These are phyloP conservation scores for Choreutis nemorana DNA, from an alignment of 2,888 invertebrate species.

Conservation along the genomic window DNA sequence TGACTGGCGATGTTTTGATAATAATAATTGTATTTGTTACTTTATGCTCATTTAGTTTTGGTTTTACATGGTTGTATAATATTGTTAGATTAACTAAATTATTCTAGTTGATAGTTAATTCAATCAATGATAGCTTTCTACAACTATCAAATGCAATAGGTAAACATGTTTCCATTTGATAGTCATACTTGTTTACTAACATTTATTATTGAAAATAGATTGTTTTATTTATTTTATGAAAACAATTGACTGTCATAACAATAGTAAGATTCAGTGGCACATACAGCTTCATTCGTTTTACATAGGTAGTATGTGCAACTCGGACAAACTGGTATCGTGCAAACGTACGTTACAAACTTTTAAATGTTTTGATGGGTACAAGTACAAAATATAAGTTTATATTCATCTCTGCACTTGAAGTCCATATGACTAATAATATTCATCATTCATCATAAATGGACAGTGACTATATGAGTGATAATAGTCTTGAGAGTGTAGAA, in stretches of 20 bases:
- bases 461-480: constrained; percentile 38
- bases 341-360: too few relatives aligned
- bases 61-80: too few relatives aligned
- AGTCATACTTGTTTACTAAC: not conserved
- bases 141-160: not conserved
- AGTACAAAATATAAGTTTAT: too few relatives aligned
- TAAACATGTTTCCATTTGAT: not conserved
- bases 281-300: too few relatives aligned
- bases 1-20: too few relatives aligned
- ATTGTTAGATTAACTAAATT: constrained; percentile 5
- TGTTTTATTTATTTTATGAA: constrained; percentile 42
- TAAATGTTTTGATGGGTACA: too few relatives aligned
- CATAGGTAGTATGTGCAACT: constrained; percentile 28
- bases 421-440: constrained; percentile 14
- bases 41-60: too few relatives aligned
- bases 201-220: constrained; percentile 7
- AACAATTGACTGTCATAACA: constrained; percentile 46
- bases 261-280: too few relatives aligned
- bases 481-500: constrained; percentile 47
- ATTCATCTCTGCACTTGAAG: too few relatives aligned
- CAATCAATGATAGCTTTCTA: not conserved
- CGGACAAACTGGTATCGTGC: too few relatives aligned
- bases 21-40: too few relatives aligned
- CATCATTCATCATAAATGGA: constrained; percentile 16
- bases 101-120: constrained; percentile 6